phyloP scores from a whole-genome alignment of 2,113 vertebrate genomes.

The Dasyornis broadbenti region DNA sequence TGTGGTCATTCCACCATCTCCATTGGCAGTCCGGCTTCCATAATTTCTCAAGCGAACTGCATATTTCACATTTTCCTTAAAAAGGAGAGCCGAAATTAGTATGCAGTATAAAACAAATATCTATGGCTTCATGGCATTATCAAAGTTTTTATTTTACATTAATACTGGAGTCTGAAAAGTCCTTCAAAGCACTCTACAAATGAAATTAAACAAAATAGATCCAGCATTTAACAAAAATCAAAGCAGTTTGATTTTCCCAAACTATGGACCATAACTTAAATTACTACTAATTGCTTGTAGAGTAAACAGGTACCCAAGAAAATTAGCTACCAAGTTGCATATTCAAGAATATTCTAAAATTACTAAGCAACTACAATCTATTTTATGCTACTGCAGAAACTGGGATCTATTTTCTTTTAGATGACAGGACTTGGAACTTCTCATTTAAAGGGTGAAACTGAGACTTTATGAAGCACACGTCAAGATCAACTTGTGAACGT shows the following conservation, averaged over 20 bases:
- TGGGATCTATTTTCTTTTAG: neutral
- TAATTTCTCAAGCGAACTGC: conserved; percentile 96
- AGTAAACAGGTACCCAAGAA: neutral
- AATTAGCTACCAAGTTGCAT: neutral
- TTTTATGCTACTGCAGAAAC: neutral
- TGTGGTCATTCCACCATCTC: conserved; percentile 96
- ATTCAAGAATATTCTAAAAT: neutral
- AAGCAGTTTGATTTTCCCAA: neutral
- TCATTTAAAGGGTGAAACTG: neutral
- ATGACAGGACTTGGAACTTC: neutral
- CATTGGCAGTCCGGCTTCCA: conserved; percentile 96
- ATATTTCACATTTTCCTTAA: conserved; percentile 95
- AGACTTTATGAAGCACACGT: neutral
- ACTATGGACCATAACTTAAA: fast-evolving
- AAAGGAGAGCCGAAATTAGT: neutral
- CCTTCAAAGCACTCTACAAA: neutral
- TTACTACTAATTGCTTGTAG: neutral
- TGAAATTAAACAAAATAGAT: neutral
- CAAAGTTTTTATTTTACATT: neutral
- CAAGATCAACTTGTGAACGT: neutral
- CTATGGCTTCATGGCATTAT: neutral
- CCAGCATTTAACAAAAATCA: neutral
- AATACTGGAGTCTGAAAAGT: neutral
- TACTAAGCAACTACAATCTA: neutral
- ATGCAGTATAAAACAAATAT: neutral